A percentile compares a stretch with the other conserved stretches of the same genome.
These are phyloP conservation scores for Spicauda simplicius DNA, from an alignment of 2,888 invertebrate species.

Conservation along the genomic window DNA sequence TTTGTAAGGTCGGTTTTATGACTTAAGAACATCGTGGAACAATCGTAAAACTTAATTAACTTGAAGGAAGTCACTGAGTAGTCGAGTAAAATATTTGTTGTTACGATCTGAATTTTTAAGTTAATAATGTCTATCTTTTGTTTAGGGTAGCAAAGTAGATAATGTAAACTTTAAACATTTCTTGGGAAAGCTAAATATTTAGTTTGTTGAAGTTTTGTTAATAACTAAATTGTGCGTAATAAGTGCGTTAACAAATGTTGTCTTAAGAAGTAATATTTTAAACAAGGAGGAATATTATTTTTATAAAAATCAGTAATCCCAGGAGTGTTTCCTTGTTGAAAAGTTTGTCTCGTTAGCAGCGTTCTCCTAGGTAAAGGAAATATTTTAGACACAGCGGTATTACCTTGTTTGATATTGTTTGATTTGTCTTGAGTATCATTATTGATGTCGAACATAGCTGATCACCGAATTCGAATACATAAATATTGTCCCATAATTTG, in stretches of 20 bases:
- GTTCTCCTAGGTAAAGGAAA: neutral
- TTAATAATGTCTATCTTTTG: constrained; percentile 4
- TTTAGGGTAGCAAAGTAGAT: neutral
- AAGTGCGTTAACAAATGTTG: no score
- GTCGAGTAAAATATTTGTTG: constrained; percentile 11
- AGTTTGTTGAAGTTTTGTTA: neutral
- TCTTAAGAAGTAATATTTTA: no score
- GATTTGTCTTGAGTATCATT: no score
- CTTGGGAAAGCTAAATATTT: neutral
- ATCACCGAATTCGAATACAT: no score
- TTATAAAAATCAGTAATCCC: neutral
- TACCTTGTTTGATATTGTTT: neutral
- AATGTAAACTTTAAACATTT: neutral
- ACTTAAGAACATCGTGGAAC: constrained; percentile 20
- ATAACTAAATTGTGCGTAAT: no score
- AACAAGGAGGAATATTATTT: neutral
- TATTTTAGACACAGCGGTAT: neutral
- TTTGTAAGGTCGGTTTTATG: constrained; percentile 23
- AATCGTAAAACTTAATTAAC: constrained; percentile 25
- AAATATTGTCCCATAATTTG: no score
- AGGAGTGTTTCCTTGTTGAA: neutral
- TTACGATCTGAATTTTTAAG: constrained; percentile 5
- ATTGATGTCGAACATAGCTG: no score
- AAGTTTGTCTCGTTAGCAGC: neutral
- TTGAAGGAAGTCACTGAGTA: constrained; percentile 6